Conservation (phyloP, 2,113 vertebrate genomes). For the Ancistrus triradiatus region DNA sequence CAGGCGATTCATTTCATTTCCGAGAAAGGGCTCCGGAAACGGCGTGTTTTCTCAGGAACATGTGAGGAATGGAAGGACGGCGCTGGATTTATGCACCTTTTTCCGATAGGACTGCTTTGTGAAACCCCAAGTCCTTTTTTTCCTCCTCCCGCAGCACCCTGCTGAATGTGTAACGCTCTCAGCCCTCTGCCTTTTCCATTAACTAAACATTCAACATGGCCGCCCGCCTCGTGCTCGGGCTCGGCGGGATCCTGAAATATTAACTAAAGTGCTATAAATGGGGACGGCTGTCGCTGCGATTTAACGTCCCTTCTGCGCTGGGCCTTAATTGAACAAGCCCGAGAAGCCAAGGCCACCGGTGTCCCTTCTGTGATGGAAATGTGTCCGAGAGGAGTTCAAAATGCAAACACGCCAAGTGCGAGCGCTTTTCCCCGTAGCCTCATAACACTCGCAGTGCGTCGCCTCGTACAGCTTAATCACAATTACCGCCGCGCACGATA, state of each 20-base stretch:
- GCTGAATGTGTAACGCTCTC: slow-evolving; percentile 49
- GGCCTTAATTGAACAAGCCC: slow-evolving; percentile 70
- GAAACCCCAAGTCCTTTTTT: slow-evolving; percentile 17
- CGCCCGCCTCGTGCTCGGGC: slow-evolving; percentile 45
- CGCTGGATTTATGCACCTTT: slow-evolving; percentile 61
- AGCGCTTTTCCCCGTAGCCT: not conserved
- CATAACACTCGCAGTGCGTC: slow-evolving; percentile 12
- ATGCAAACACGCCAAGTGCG: not conserved
- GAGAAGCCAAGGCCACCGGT: slow-evolving; percentile 74
- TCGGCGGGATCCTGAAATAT: slow-evolving; percentile 58
- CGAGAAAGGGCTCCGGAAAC: slow-evolving; percentile 34
- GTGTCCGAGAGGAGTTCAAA: slow-evolving; percentile 67
- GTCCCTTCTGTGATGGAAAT: slow-evolving; percentile 75
- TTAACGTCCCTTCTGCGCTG: slow-evolving; percentile 39
- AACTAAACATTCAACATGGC: slow-evolving; percentile 53
- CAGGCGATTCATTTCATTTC: slow-evolving; percentile 60
- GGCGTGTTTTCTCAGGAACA: slow-evolving; percentile 51
- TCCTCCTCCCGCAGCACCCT: not conserved
- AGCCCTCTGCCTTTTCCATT: slow-evolving; percentile 48
- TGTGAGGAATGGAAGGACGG: slow-evolving; percentile 47
- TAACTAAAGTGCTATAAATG: slow-evolving; percentile 53
- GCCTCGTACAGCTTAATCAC: slow-evolving; percentile 1
- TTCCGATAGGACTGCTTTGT: slow-evolving; percentile 44
- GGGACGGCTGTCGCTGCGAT: slow-evolving; percentile 36
- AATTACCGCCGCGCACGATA: not conserved